Base-by-base conservation (phyloP, 1,140 invertebrate genomes). In the Apis cerana region DNA sequence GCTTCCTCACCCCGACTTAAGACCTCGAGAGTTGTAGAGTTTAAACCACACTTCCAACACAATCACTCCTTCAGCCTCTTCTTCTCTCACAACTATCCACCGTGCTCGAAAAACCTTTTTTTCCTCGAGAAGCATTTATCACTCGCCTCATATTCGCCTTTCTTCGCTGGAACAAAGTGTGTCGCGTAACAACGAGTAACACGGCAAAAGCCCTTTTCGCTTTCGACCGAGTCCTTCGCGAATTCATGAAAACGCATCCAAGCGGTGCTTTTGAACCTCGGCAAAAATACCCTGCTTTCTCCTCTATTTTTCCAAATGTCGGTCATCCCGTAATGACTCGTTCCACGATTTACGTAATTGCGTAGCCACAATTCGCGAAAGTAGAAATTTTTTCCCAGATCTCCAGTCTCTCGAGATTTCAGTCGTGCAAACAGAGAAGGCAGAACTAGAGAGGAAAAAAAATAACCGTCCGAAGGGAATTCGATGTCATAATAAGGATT, bases 261-360 rank as follows among this genome's bases (percentile, higher is more conserved):
- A 74, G 27, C 2, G 21, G 7, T 27, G 0, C 13, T 43, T 43
- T 7, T 43, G 33, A 43, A 43, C 2, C 33, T 15, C 2, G 9
- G 43, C 12, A 19, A 62, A 75, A 15, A 48, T 21, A 27, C 48
- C 4, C 17, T 10, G 11, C 52, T 62, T 75, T 33, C 33, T 43
- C 13, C 43, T 2, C 43, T 33, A 62, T 52, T 50, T 43, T n/a
- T 13, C 27, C 58, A 21, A 62, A 17, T 12, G 19, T 33, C 62
- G 27, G 21, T 3, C 21, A 11, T 43, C 19, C 0, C 33, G 50
- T 3, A 27, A 54, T 19, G 19, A 13, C 19, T 21, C 21, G 64
- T 54, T 21, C 19, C 27, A 8, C 12, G 62, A 48, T 23, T 27
- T 33, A 67, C 33, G 27, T 68, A 68, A 77, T 77, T 77, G 64